Evolutionary conservation across 2,113 vertebrate genomes (phyloP), one percentile per base, ranked within the genome.

Genomic region (Muntiacus reevesi): DNA sequence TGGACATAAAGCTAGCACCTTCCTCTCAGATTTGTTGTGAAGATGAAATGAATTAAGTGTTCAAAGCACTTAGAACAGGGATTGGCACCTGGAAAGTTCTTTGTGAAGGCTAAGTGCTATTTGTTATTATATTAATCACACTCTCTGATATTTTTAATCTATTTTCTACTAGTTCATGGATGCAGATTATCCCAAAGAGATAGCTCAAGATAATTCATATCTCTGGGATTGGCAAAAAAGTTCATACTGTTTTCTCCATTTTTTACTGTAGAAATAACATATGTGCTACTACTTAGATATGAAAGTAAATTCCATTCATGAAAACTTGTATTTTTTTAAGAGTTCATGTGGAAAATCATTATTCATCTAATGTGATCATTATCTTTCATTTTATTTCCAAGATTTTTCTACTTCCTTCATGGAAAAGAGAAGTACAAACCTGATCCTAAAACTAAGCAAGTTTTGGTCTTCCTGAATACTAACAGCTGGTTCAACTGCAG

Each of bases 401-500:
- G 98, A 25, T 99, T 98, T 40, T 98, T 99, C 52, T 99, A 99
- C 96, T 98, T 99, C 97, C 99, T 99, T 98, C 99, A 91, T 55
- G 98, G 99, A n/a, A 95, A 98, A 0, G 59, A 98, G 43, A 99
- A 98, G 28, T 47, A 79, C 93, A 98, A 99, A 95, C 99, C 99
- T 47, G 99, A 99, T 83, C 99, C 98, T 97, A 95, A 6, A 23
- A 95, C 96, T 12, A 99, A 98, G 97, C 99, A 98, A 96, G 99
- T 99, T 88, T 97, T 98, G 1, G 97, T 97, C 3, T 96, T 99
- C 96, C 52, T 98, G 59, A 98, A 99, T 71, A 97, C 98, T 87
- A 99, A 99, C 97, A 99, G 98, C 23, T 98, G 99, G 92, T 97
- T 99, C 95, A 99, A 99, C 95, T 99, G 99, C 93, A 99, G 98